Percentiles rank a stretch among this genome's conserved stretches.
Conservation (phyloP, 2,113 vertebrate species). For the Hipposideros armiger region DNA sequence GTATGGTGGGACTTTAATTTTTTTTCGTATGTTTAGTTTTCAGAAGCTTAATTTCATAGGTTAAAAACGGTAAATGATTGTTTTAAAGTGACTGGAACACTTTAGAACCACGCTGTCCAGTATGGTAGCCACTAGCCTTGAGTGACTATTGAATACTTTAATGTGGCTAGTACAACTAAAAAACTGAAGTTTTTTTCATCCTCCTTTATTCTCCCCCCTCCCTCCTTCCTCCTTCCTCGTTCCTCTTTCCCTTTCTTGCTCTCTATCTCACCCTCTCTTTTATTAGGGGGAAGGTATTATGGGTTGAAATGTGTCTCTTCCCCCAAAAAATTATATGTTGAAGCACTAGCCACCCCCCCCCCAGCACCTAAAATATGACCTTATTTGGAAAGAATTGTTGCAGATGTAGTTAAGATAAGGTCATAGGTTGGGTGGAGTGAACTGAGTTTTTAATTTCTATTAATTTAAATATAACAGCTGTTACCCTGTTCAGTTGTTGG, state of each 20-base stretch:
- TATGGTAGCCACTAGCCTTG: neutral
- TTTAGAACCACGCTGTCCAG: neutral
- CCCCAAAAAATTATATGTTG: neutral
- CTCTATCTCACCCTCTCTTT: neutral
- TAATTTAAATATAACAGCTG: neutral
- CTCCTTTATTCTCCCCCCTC: neutral
- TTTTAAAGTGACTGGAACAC: neutral
- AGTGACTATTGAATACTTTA: neutral
- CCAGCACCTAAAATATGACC: neutral
- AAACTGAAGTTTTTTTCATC: neutral
- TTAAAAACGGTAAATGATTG: neutral
- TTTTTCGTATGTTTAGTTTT: conserved; percentile 32
- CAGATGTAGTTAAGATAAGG: neutral
- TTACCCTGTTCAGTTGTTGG: neutral
- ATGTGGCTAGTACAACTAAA: neutral
- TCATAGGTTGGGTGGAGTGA: neutral
- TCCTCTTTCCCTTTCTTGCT: neutral
- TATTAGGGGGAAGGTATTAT: neutral
- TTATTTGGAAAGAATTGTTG: conserved; percentile 24
- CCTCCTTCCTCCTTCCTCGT: neutral
- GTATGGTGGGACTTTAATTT: neutral
- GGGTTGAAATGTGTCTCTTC: neutral
- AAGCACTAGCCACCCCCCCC: neutral
- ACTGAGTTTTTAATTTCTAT: conserved; percentile 20
- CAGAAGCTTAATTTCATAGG: neutral